Percentiles rank a stretch among this genome's conserved stretches.
phyloP scores from a whole-genome alignment of 2,113 vertebrate species.

The Porphyrio hochstetteri region DNA sequence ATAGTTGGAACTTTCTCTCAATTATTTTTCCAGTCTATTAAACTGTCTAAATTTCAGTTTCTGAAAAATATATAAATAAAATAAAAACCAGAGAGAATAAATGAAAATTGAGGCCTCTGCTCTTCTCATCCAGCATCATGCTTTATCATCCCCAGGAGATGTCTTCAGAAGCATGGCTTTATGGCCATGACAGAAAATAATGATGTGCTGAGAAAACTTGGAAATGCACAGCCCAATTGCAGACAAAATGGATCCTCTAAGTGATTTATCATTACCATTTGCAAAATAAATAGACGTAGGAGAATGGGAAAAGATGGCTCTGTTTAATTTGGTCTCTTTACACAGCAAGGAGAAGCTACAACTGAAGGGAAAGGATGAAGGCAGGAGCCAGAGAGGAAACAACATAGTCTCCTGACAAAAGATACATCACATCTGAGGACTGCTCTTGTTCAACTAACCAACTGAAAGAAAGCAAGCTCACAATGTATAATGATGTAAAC shows the following conservation, averaged over 20 bases:
- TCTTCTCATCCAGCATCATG: not conserved
- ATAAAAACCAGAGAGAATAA: not conserved
- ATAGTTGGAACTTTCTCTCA: constrained; percentile 35
- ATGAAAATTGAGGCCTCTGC: not conserved
- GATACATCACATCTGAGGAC: not conserved
- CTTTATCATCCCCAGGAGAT: constrained; percentile 2
- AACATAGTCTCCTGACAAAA: not conserved
- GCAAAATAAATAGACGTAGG: not conserved
- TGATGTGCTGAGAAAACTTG: not conserved
- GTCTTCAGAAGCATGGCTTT: not conserved
- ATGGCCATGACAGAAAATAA: not conserved
- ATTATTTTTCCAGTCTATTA: constrained; percentile 71
- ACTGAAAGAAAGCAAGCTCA: not conserved
- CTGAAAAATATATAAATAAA: constrained; percentile 25
- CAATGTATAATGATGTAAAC: not conserved
- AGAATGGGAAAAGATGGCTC: not conserved
- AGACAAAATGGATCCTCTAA: not conserved
- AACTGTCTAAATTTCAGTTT: constrained; percentile 30
- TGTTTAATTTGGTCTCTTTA: not conserved
- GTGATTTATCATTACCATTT: not conserved
- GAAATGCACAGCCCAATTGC: not conserved
- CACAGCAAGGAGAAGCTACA: not conserved
- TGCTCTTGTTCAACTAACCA: not conserved
- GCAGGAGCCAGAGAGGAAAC: not conserved
- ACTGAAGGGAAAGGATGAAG: not conserved